Evolutionary conservation across 2,888 invertebrate genomes (phyloP).

Genomic region (Ophraella communa): DNA sequence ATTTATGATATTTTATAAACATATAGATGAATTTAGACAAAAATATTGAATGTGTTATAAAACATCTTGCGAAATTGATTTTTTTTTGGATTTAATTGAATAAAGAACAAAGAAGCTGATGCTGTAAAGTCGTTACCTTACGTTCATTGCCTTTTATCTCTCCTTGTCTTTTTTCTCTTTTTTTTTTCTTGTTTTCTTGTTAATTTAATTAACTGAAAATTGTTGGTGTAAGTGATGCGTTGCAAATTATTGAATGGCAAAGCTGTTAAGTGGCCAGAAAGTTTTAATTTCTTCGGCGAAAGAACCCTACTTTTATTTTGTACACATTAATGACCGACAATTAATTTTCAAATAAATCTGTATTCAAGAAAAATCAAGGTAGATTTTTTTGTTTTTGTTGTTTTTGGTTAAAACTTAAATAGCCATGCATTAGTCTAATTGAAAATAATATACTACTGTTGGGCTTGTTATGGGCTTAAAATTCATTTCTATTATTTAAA

Average conservation of each 20-base stretch:
- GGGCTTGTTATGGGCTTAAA: no score
- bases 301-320: background rate
- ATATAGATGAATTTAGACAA: no score
- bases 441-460: no score
- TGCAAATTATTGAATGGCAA: conserved; percentile 23
- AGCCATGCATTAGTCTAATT: no score
- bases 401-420: no score
- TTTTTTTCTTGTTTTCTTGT: conserved; percentile 29
- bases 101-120: background rate
- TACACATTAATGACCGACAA: background rate
- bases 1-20: no score
- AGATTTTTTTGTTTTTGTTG: no score
- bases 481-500: no score
- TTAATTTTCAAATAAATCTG: background rate
- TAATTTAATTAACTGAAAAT: conserved; percentile 32
- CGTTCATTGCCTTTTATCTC: conserved; percentile 9
- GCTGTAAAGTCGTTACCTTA: background rate
- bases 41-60: background rate
- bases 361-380: no score
- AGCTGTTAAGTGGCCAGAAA: conserved; percentile 4
- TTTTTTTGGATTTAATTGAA: background rate
- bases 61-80: background rate
- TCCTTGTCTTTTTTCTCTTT: no score
- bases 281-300: background rate
- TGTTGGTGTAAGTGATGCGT: conserved; percentile 27